Evolutionary conservation across 2,797 vertebrate species (phyloP).

Genomic region (Gymnothorax reevesii): DNA sequence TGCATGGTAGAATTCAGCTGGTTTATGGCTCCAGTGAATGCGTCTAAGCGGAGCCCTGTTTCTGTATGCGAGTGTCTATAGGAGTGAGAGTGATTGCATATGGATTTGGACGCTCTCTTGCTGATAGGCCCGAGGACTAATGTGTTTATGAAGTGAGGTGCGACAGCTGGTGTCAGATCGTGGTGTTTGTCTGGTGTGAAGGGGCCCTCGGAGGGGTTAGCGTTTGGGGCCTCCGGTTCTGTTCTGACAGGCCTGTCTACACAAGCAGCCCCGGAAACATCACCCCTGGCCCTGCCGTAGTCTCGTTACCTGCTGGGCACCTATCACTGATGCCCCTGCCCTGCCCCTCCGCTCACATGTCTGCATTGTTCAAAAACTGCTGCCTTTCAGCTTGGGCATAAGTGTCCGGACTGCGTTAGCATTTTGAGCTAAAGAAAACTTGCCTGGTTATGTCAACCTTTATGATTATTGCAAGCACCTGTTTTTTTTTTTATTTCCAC

Average conservation of each 20-base stretch:
- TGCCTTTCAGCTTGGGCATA: too few relatives aligned
- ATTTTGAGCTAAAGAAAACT: too few relatives aligned
- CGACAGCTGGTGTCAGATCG: background rate
- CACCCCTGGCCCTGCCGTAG: background rate
- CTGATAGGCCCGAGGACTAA: background rate
- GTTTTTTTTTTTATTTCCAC: too few relatives aligned
- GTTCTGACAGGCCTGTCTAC: background rate
- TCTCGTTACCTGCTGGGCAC: background rate
- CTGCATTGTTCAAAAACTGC: too few relatives aligned
- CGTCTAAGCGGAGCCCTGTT: background rate
- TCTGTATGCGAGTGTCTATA: background rate
- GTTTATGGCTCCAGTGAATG: background rate
- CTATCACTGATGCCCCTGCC: constrained; percentile 12
- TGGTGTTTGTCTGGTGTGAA: background rate
- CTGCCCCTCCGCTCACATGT: background rate
- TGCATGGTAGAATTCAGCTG: background rate
- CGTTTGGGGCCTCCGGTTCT: background rate
- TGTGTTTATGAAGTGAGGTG: background rate
- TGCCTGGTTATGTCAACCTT: too few relatives aligned
- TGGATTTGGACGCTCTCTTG: background rate
- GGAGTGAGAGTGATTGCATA: background rate
- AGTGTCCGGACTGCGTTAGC: too few relatives aligned
- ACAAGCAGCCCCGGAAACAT: background rate
- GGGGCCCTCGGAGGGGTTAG: background rate
- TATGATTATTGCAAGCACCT: too few relatives aligned